A percentile compares a stretch with the other conserved stretches of the same genome.
These are phyloP conservation scores for Siderastrea radians DNA, from an alignment of 92 coral and sea anemone genomes.

Conservation along the genomic window DNA sequence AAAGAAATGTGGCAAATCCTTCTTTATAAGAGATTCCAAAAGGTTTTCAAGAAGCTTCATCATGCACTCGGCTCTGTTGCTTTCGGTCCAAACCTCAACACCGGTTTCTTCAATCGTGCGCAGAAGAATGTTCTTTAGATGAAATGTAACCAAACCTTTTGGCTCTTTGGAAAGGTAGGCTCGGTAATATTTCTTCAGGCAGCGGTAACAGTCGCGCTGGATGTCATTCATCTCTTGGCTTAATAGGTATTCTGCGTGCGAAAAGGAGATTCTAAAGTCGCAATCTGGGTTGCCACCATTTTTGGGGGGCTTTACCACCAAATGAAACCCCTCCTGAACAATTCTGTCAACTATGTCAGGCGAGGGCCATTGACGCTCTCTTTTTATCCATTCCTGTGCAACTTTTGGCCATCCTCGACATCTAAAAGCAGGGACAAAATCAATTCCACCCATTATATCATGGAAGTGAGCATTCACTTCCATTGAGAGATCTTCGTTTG, in stretches of 20 bases:
- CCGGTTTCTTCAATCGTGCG: slow-evolving; percentile 69
- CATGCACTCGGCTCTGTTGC: slow-evolving; percentile 67
- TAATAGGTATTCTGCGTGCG: slow-evolving; percentile 79
- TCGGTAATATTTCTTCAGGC: slow-evolving; percentile 71
- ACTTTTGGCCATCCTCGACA: slow-evolving; percentile 80
- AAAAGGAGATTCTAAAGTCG: slow-evolving; percentile 84
- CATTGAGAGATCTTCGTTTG: background rate
- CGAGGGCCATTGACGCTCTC: slow-evolving; percentile 84
- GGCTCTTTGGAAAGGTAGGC: slow-evolving; percentile 41
- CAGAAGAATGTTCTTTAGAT: slow-evolving; percentile 72
- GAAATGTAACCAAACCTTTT: slow-evolving; percentile 68
- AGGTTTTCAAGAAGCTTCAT: slow-evolving; percentile 72
- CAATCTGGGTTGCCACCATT: slow-evolving; percentile 44
- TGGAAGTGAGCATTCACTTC: background rate
- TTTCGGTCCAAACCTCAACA: slow-evolving; percentile 64
- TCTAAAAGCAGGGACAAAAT: slow-evolving; percentile 79
- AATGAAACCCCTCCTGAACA: slow-evolving; percentile 57
- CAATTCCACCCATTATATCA: slow-evolving; percentile 11
- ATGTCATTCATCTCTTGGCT: slow-evolving; percentile 64
- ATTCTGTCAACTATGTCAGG: slow-evolving; percentile 58
- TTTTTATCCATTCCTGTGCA: slow-evolving; percentile 71
- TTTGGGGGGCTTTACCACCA: slow-evolving; percentile 77
- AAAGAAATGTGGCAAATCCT: slow-evolving; percentile 72
- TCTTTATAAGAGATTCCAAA: slow-evolving; percentile 54
- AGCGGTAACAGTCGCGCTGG: slow-evolving; percentile 84